Conservation (phyloP, 64 coral and sea anemone species). For the Exaiptasia diaphana region DNA sequence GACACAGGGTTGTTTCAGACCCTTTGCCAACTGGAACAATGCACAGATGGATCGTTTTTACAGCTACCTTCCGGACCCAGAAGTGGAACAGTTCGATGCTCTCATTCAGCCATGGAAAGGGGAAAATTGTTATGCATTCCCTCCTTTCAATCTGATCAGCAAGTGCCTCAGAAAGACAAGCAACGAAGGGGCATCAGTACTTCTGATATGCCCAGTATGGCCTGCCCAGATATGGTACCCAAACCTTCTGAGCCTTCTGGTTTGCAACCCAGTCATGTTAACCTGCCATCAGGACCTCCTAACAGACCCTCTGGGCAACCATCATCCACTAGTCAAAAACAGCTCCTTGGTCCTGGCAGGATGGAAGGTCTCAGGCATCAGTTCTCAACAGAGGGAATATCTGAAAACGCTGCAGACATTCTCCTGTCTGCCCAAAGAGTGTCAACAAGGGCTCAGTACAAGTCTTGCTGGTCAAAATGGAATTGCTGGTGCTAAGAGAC, state of each 20-base stretch:
- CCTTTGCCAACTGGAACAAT: conserved; percentile 33
- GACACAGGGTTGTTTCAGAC: not conserved
- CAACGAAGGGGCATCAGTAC: not conserved
- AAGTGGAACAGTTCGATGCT: not conserved
- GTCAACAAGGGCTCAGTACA: not conserved
- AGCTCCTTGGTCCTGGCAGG: conserved; percentile 8
- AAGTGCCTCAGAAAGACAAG: not conserved
- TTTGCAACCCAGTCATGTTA: not conserved
- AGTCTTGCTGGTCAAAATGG: conserved; percentile 19
- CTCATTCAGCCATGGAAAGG: conserved; percentile 12
- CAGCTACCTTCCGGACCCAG: conserved; percentile 3
- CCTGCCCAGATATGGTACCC: conserved; percentile 47
- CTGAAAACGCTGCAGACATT: not conserved
- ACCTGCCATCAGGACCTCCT: not conserved
- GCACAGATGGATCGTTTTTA: conserved; percentile 17
- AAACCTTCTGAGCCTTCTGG: not conserved
- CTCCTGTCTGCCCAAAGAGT: conserved; percentile 4
- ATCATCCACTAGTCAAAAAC: conserved; percentile 50
- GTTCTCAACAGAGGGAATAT: conserved; percentile 8
- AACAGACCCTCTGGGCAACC: conserved; percentile 1
- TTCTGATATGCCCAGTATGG: conserved; percentile 54
- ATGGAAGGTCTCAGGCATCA: conserved; percentile 51
- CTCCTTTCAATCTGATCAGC: conserved; percentile 18
- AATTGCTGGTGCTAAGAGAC: conserved; percentile 21
- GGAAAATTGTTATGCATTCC: conserved; percentile 3